A percentile compares a stretch with the other conserved stretches of the same genome.
Conservation (phyloP, 2,113 vertebrate genomes). For the Sprattus sprattus region DNA sequence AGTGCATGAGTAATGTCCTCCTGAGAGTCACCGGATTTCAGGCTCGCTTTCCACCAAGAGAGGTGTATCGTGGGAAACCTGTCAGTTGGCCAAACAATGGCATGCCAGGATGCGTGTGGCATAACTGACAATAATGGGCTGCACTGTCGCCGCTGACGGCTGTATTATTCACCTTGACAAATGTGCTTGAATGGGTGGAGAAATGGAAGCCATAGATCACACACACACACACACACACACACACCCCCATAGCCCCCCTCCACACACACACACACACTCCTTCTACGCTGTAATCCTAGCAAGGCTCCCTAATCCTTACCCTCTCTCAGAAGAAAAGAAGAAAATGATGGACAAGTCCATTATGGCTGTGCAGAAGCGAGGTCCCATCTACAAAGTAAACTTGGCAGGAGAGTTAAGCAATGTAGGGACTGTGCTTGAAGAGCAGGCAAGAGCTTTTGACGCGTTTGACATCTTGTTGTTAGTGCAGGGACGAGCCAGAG, state of each 20-base stretch:
- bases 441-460: constrained; percentile 44
- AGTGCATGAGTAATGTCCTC: constrained; percentile 45
- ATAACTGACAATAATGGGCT: constrained; percentile 46
- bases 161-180: constrained; percentile 69
- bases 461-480: constrained; percentile 50
- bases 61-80: constrained; percentile 60
- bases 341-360: constrained; percentile 52
- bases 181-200: constrained; percentile 55
- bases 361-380: constrained; percentile 49
- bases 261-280: constrained; percentile 25
- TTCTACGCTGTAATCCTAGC: constrained; percentile 33
- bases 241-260: constrained; percentile 45
- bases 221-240: constrained; percentile 61
- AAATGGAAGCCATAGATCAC: constrained; percentile 51
- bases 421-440: neutral
- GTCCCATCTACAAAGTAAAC: constrained; percentile 56
- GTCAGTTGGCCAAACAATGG: constrained; percentile 70
- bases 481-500: constrained; percentile 12
- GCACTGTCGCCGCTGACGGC: constrained; percentile 62
- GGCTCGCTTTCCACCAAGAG: constrained; percentile 49
- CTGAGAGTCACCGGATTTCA: constrained; percentile 34
- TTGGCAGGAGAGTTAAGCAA: constrained; percentile 40
- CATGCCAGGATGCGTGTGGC: constrained; percentile 49
- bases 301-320: constrained; percentile 36
- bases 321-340: constrained; percentile 14